phyloP scores from a whole-genome alignment of 2,888 invertebrate genomes.

The Amblyteles armatorius region DNA sequence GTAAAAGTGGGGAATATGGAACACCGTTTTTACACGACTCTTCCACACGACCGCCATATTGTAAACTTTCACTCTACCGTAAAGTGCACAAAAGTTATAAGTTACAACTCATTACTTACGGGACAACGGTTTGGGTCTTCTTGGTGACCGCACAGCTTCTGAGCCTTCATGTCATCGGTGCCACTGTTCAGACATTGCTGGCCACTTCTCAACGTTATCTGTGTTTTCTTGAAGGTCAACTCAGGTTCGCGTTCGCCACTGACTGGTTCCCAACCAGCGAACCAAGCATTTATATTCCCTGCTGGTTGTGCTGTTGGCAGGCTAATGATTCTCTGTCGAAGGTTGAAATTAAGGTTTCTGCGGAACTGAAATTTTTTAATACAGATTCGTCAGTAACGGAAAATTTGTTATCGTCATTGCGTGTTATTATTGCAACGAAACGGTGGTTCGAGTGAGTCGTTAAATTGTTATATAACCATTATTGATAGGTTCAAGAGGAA shows the following conservation, averaged over 20 bases:
- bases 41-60: too few species aligned
- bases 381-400: background rate
- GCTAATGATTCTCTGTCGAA: background rate
- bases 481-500: background rate
- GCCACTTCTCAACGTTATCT: background rate
- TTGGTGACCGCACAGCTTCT: background rate
- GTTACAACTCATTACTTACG: background rate
- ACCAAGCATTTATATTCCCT: background rate
- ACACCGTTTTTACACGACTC: too few species aligned
- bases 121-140: background rate
- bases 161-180: background rate
- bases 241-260: background rate
- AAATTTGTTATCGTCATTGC: too few species aligned
- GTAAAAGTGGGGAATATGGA: too few species aligned
- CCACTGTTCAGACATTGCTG: background rate
- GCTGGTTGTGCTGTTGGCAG: background rate
- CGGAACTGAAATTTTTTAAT: background rate
- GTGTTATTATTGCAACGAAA: background rate
- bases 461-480: too few species aligned
- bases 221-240: conserved; percentile 1
- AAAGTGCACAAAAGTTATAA: background rate
- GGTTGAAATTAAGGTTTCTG: background rate
- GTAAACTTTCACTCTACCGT: background rate
- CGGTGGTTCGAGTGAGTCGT: too few species aligned
- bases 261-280: conserved; percentile 7